Evolutionary conservation across 2,888 invertebrate species (phyloP), one percentile per base, ranked within the genome.

Genomic region (Metellina segmentata): DNA sequence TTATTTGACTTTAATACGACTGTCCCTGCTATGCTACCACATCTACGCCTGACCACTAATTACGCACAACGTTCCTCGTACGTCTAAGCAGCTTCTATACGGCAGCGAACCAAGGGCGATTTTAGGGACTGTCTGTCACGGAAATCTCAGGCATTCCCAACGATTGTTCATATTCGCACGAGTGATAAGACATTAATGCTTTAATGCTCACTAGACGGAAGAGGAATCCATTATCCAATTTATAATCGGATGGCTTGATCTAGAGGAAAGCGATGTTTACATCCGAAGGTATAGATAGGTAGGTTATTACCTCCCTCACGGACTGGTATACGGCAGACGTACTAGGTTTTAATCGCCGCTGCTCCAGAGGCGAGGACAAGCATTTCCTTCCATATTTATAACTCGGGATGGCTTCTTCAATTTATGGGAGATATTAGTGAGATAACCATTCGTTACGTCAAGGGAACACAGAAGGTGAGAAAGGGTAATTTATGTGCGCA

Each of bases 191-290:
- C 82, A 20, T 83, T 89, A 89, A 89, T 89, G 83, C 82, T 16
- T 70, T 89, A 89, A 89, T 89, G 89, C 82, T 51, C n/a, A 52
- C 77, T 71, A 6, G 51, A 71, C 49, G 78, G 71, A 70, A 78
- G 48, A 69, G 49, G 69, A 77, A 77, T 83, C 82, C 89, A 89
- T 89, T 89, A 89, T 77, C 89, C 77, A 78, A 89, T 89, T 89
- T 82, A 78, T 89, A 89, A 83, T 82, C 82, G 20, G 77, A 74
- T 75, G 70, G 77, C 77, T 89, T 48, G 61, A 82, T 82, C 89
- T 83, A 70, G 69, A 53, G 82, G 86, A 86, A 78, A 87, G 71
- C 79, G 79, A 87, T 87, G 87, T 87, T 87, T 87, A 78, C n/a
- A 48, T 75, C 75, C 49, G 49, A 7, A 49, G 75, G 34, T 34